Base-by-base conservation (phyloP, 92 coral and sea anemone species). In the Scolanthus callimorphus region DNA sequence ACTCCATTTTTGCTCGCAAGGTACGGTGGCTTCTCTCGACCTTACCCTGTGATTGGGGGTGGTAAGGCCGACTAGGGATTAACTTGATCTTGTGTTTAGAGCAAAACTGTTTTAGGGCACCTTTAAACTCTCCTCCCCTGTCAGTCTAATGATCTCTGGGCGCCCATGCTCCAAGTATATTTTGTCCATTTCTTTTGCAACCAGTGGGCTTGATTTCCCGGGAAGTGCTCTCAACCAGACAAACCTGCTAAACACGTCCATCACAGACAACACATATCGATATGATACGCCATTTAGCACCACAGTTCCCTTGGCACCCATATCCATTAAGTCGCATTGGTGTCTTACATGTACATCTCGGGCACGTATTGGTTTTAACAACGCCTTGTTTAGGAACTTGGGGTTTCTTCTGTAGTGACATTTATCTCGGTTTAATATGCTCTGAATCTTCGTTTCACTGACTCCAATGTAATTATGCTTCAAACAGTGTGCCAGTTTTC, bases 31-130 rank as follows among this genome's bases (percentile, higher is more conserved):
- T 57, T 51, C 69, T 66, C 58, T 76, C 75, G 4, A 66, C 69
- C 49, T 76, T 76, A 22, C 75, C 82, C 41, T 76, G 69, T 29
- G 82, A 76, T 55, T 57, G 69, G n/a, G 69, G 69, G 60, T 76
- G 75, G 63, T 66, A 76, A 2, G 75, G 75, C 4, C 39, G 25
- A 26, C 62, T 62, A 34, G 68, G 13, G 27, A 73, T 63, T 20
- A 63, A 62, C 20, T 73, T 73, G 29, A 63, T 39, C 15, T 48
- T 34, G 6, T 54, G 55, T 11, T 34, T n/a, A 19, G 55, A 38
- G 65, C 72, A 73, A 13, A 73, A 25, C 43, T 10, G 23, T 20
- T 41, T 25, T 20, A 64, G 59, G 19, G 46, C 30, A 27, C 53
- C 23, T 71, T 71, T 71, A 25, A 60, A 71, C 31, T 51, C 79